phyloP scores from a whole-genome alignment of 1,140 invertebrate species.

The Heliconius hermathena region DNA sequence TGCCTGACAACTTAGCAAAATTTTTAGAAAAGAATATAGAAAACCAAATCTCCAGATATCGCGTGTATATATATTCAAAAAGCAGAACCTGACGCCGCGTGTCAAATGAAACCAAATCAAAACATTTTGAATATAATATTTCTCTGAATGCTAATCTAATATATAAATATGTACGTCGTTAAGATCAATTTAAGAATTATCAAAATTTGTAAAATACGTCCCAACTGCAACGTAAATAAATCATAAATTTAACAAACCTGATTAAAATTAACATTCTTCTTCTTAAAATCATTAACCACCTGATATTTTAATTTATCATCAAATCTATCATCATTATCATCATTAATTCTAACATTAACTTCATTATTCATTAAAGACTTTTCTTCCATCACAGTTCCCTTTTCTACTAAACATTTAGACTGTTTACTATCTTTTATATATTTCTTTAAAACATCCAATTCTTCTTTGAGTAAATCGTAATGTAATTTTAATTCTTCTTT shows the following conservation, averaged over 20 bases:
- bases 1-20: too few relatives aligned
- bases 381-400: constrained; percentile 50
- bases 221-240: background rate
- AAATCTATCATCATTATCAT: constrained; percentile 28
- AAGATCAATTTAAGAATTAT: too few relatives aligned
- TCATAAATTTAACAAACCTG: constrained; percentile 49
- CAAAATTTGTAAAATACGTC: too few relatives aligned
- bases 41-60: too few relatives aligned
- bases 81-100: too few relatives aligned
- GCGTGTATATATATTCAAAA: too few relatives aligned
- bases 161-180: too few relatives aligned
- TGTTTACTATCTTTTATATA: constrained; percentile 48
- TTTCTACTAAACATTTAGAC: constrained; percentile 55
- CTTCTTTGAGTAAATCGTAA: constrained; percentile 55
- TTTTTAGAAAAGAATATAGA: too few relatives aligned
- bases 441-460: constrained; percentile 53
- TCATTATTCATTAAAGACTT: constrained; percentile 55
- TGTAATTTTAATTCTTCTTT: constrained; percentile 47
- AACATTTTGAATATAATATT: too few relatives aligned
- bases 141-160: too few relatives aligned
- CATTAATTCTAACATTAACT: constrained; percentile 35
- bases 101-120: too few relatives aligned
- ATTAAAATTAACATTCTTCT: constrained; percentile 73
- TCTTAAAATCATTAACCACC: constrained; percentile 69
- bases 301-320: constrained; percentile 49